Conservation (phyloP, 2,888 invertebrate genomes). For the Drosophila cracens region DNA sequence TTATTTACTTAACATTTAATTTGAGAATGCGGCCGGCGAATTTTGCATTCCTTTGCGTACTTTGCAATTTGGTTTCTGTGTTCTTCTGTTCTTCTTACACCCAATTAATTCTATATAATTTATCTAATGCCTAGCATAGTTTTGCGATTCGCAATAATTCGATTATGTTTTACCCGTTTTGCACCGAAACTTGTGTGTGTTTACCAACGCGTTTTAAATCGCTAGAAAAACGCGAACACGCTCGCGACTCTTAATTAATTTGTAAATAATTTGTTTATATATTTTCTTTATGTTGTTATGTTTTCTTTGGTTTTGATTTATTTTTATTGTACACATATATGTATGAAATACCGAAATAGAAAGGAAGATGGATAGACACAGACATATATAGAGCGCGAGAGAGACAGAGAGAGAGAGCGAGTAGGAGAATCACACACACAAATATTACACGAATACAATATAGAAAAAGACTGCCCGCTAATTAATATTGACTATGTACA, state of each 20-base stretch:
- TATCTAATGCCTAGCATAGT: constrained; percentile 68
- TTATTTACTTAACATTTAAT: constrained; percentile 58
- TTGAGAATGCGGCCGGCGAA: constrained; percentile 42
- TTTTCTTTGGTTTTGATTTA: constrained; percentile 10
- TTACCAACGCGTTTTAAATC: constrained; percentile 24
- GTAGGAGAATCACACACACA: constrained; percentile 17
- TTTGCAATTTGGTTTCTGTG: constrained; percentile 20
- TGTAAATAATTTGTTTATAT: constrained; percentile 10
- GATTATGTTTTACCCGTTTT: constrained; percentile 78
- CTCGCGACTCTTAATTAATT: constrained; percentile 24
- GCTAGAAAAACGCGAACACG: constrained; percentile 13
- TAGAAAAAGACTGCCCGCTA: constrained; percentile 42
- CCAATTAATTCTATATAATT: constrained; percentile 67
- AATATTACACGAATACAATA: constrained; percentile 21
- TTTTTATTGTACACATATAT: constrained; percentile 34
- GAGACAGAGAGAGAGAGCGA: constrained; percentile 10
- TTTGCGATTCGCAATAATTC: constrained; percentile 58
- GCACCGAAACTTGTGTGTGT: constrained; percentile 82
- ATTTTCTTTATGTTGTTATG: constrained; percentile 9
- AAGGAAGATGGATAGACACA: constrained; percentile 12
- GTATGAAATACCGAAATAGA: constrained; percentile 34
- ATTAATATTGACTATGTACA: constrained; percentile 53
- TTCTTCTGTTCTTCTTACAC: constrained; percentile 34
- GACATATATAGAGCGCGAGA: constrained; percentile 20
- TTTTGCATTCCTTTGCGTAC: constrained; percentile 40